These are phyloP conservation scores for Diploptera punctata DNA, from an alignment of 2,888 invertebrate species.

Conservation along the genomic window DNA sequence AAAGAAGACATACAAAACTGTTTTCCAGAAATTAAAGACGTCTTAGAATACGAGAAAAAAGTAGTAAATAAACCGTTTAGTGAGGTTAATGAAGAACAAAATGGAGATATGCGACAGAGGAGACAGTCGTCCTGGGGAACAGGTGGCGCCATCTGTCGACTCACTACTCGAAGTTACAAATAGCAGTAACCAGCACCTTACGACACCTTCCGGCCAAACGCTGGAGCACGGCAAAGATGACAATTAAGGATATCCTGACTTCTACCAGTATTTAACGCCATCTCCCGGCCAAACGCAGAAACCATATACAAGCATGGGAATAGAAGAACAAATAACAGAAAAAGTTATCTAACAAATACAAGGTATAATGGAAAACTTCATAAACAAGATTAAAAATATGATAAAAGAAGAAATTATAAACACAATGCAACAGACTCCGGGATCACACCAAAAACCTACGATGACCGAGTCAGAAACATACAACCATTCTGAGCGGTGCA, in stretches of 20 bases:
- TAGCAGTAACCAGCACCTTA: not conserved
- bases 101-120: not conserved
- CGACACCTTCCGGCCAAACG: not conserved
- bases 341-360: no score
- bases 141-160: not conserved
- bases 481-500: not conserved
- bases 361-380: not conserved
- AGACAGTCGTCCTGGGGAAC: not conserved
- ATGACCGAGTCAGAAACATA: not conserved
- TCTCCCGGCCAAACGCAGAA: not conserved
- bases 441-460: not conserved
- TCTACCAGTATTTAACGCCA: not conserved
- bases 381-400: not conserved
- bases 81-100: not conserved
- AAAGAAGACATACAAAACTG: not conserved
- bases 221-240: not conserved
- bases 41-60: no score
- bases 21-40: not conserved
- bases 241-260: not conserved
- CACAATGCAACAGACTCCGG: not conserved
- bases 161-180: not conserved
- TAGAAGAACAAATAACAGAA: not conserved
- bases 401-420: not conserved
- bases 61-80: no score
- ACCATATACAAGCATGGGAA: not conserved